Percentiles rank a stretch among this genome's conserved stretches.
Conservation (phyloP, 2,797 vertebrate genomes). For the Eupleurogrammus muticus region DNA sequence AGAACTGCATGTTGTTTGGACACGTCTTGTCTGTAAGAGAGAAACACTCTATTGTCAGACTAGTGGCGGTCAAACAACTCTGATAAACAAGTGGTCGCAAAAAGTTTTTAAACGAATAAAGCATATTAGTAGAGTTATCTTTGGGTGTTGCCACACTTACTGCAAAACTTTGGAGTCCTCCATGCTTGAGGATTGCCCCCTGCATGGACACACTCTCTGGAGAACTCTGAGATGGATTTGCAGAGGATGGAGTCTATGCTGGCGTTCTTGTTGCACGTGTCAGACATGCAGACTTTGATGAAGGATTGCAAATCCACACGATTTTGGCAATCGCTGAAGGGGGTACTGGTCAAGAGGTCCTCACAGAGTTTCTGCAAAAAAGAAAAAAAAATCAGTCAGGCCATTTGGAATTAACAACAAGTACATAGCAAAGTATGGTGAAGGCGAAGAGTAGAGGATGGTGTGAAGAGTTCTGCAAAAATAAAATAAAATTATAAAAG, state of each 20-base stretch:
- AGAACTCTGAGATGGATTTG: slow-evolving; percentile 82
- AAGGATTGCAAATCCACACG: slow-evolving; percentile 71
- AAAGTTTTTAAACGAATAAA: neutral
- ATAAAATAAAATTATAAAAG: no score
- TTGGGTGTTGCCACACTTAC: slow-evolving; percentile 64
- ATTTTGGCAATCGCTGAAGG: slow-evolving; percentile 71
- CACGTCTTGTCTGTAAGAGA: slow-evolving; percentile 78
- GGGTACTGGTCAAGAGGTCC: slow-evolving; percentile 65
- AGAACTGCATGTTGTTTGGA: slow-evolving; percentile 82
- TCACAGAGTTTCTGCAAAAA: slow-evolving; percentile 76
- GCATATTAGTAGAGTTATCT: neutral
- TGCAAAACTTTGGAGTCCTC: slow-evolving; percentile 79
- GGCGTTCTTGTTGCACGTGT: slow-evolving; percentile 69
- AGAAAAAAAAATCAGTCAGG: neutral
- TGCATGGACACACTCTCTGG: slow-evolving; percentile 83
- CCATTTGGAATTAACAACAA: neutral
- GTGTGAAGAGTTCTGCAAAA: no score
- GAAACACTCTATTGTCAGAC: slow-evolving; percentile 12
- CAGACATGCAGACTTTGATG: slow-evolving; percentile 67
- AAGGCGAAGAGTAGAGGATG: neutral
- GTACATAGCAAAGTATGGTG: neutral
- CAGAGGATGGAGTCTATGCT: slow-evolving; percentile 63
- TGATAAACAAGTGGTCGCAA: neutral
- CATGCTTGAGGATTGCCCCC: slow-evolving; percentile 80
- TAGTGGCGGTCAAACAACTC: neutral